Base-by-base conservation (phyloP, 1,140 invertebrate genomes). In the Cydia amplana region DNA sequence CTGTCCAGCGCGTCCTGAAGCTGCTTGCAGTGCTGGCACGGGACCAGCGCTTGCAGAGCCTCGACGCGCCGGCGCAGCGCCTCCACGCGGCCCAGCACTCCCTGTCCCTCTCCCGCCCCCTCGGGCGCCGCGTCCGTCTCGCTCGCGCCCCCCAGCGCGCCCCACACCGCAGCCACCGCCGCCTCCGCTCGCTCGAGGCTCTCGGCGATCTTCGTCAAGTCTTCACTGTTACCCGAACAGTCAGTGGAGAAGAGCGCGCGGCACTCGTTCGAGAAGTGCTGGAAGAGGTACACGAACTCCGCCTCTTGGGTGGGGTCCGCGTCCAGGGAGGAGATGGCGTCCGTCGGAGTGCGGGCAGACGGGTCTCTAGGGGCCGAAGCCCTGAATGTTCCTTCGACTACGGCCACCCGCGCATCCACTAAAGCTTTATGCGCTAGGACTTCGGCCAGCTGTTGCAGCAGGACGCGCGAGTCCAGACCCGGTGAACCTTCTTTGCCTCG, bases 371-470 rank as follows among this genome's bases (percentile, higher is more conserved):
- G 88, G 36, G 80, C 77, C n/a, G 86, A 82, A 75, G 90, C 88
- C 74, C 86, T 85, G 81, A 88, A 89, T 32, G 94, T 93, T 75
- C 94, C 94, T 77, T 92, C 93, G 43, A 96, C 86, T 46, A 96
- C 94, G 18, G 93, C 91, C 75, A 96, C 94, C 78, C 95, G 94
- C 40, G 96, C 95, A 87, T 97, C 96, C 25, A 97, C 94, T 43
- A 97, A 91, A 49, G 96, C 95, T 85, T 97, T 96, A 76, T 96
- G 96, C 36, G 96, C 96, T 49, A 96, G 93, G 60, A 96, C 94
- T 86, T 96, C 96, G 23, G 96, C 95, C 84, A 96, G 96, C 85
- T 96, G 95, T 23, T 93, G 90, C 77, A 97, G 83, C n/a, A 95
- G 85, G 32, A 93, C 93, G 51, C 93, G 93, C 89, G 91, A 94